Evolutionary conservation across 1,140 invertebrate species (phyloP).

Genomic region (Drosophila pruinosa): DNA sequence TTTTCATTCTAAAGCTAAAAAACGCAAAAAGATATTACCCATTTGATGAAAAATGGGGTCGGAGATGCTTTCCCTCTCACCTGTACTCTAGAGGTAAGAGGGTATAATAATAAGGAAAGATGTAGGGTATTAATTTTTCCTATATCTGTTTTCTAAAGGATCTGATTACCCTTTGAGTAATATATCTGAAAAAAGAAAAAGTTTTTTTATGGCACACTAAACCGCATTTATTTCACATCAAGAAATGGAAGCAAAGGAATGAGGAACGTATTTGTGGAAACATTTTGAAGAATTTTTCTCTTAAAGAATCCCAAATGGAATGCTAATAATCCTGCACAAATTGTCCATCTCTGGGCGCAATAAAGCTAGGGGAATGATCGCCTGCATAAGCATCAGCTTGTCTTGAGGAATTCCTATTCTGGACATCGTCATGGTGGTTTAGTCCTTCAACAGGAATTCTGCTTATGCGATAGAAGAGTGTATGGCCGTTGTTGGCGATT

Average conservation of each 20-base stretch:
- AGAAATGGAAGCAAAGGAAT: neutral
- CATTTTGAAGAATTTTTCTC: neutral
- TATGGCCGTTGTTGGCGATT: slow-evolving; percentile 7
- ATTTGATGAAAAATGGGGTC: no score
- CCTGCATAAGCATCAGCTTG: neutral
- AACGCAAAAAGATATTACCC: no score
- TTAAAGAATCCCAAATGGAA: neutral
- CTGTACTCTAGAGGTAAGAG: no score
- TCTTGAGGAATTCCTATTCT: neutral
- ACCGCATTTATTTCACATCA: slow-evolving; percentile 1
- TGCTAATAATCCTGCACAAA: neutral
- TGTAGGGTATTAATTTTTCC: slow-evolving; percentile 77
- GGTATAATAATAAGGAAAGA: no score
- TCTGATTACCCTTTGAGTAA: neutral
- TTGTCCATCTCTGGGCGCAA: neutral
- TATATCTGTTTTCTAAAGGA: neutral
- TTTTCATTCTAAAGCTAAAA: no score
- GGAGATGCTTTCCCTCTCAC: no score
- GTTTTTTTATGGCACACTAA: neutral
- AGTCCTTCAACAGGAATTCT: neutral
- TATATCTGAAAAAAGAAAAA: neutral
- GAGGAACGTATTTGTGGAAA: neutral
- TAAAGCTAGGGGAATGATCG: neutral
- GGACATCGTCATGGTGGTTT: neutral
- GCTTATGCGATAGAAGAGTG: slow-evolving; percentile 18